Conservation (phyloP, 2,888 invertebrate species). For the Azorinus chamasolen region DNA sequence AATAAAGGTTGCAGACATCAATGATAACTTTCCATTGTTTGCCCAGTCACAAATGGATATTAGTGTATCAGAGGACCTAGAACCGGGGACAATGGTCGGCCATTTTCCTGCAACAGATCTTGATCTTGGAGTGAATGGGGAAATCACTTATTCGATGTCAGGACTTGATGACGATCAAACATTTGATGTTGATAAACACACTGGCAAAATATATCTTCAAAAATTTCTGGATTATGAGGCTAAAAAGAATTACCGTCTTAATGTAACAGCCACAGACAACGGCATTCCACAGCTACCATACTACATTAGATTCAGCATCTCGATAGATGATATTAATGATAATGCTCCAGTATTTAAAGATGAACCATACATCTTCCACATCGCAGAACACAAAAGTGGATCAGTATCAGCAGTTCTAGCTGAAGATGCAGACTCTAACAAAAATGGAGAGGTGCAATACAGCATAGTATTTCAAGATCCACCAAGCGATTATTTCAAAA, state of each 20-base stretch:
- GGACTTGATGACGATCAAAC: slow-evolving; percentile 90
- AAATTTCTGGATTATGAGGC: slow-evolving; percentile 96
- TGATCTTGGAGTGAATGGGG: slow-evolving; percentile 93
- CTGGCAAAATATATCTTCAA: slow-evolving; percentile 96
- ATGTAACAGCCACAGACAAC: slow-evolving; percentile 92
- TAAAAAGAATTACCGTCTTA: slow-evolving; percentile 93
- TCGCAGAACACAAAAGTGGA: slow-evolving; percentile 93
- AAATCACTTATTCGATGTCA: slow-evolving; percentile 95
- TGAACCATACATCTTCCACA: slow-evolving; percentile 94
- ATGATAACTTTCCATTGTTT: slow-evolving; percentile 97
- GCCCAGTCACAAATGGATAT: slow-evolving; percentile 66
- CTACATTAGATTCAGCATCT: slow-evolving; percentile 91
- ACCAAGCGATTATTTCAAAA: slow-evolving; percentile 94
- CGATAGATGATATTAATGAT: slow-evolving; percentile 97
- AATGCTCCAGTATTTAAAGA: slow-evolving; percentile 96
- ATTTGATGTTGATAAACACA: slow-evolving; percentile 90
- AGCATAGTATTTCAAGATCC: slow-evolving; percentile 94
- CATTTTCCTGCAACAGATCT: slow-evolving; percentile 87
- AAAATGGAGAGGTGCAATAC: slow-evolving; percentile 94
- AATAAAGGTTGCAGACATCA: slow-evolving; percentile 95
- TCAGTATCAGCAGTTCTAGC: slow-evolving; percentile 95
- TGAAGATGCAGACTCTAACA: slow-evolving; percentile 95
- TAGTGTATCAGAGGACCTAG: slow-evolving; percentile 74
- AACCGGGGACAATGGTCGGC: slow-evolving; percentile 74
- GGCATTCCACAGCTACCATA: slow-evolving; percentile 89